A percentile compares a stretch with the other conserved stretches of the same genome.
Conservation (phyloP, 2,888 invertebrate species). For the Anarsia innoxiella region DNA sequence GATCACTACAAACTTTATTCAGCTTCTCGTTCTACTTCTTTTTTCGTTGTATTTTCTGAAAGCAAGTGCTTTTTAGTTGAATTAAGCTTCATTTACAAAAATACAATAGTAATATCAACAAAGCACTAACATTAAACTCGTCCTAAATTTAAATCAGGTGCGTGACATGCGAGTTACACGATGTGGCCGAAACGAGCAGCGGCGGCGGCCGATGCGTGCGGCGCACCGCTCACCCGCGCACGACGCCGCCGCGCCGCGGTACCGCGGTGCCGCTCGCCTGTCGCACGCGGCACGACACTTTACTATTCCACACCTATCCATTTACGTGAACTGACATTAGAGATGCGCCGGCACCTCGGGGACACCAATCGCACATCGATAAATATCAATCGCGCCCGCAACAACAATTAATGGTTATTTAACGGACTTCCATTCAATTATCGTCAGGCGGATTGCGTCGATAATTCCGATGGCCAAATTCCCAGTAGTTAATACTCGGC, state of each 20-base stretch:
- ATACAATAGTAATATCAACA: too few species aligned
- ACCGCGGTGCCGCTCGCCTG: conserved; percentile 6
- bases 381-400: conserved; percentile 50
- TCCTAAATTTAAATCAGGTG: too few species aligned
- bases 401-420: conserved; percentile 65
- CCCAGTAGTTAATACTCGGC: conserved; percentile 51
- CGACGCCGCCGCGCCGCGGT: neutral
- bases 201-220: conserved; percentile 4
- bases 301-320: conserved; percentile 13
- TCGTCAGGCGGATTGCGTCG: conserved; percentile 55
- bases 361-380: conserved; percentile 35
- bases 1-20: too few species aligned
- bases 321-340: conserved; percentile 22
- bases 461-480: conserved; percentile 60
- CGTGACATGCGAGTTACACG: conserved; percentile 31
- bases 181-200: neutral
- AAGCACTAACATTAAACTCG: too few species aligned
- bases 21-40: too few species aligned
- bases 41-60: too few species aligned
- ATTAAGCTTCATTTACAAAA: too few species aligned
- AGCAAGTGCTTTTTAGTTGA: too few species aligned
- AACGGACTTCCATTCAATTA: conserved; percentile 64
- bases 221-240: too few species aligned
- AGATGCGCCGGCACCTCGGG: conserved; percentile 28
- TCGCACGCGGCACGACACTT: conserved; percentile 13